Evolutionary conservation across 2,888 invertebrate genomes (phyloP).

Genomic region (Brachypalpus laphriformis): DNA sequence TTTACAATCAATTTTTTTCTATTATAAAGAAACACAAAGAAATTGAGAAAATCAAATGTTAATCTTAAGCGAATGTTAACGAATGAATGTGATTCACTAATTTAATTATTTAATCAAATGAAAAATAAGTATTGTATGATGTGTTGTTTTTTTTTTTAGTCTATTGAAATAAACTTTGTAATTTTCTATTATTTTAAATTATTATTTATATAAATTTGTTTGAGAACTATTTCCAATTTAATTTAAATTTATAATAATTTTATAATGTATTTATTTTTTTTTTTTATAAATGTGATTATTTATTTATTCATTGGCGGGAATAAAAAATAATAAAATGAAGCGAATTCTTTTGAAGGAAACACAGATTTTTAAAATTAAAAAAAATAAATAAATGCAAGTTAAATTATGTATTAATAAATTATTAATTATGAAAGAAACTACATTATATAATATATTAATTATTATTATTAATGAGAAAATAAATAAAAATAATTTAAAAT

Average conservation of each 20-base stretch:
- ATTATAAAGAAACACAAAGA: constrained; percentile 1
- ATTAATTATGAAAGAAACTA: constrained; percentile 58
- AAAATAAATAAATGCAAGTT: constrained; percentile 25
- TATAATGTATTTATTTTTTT: constrained; percentile 27
- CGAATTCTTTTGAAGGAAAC: constrained; percentile 22
- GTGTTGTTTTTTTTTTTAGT: background rate
- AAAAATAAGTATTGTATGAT: constrained; percentile 20
- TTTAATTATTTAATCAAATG: constrained; percentile 35
- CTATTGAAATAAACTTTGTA: constrained; percentile 34
- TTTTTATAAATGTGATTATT: constrained; percentile 16
- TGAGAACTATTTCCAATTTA: constrained; percentile 18
- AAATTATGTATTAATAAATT: no score
- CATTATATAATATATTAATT: constrained; percentile 46
- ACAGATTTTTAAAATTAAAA: constrained; percentile 1
- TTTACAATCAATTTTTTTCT: constrained; percentile 53
- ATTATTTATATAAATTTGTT: constrained; percentile 21
- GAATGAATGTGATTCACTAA: constrained; percentile 70
- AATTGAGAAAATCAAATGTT: constrained; percentile 19
- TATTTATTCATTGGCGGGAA: constrained; percentile 53
- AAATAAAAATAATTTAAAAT: constrained; percentile 55
- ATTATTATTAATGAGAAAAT: constrained; percentile 15
- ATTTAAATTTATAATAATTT: constrained; percentile 25
- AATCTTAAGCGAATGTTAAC: constrained; percentile 65
- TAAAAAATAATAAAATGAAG: constrained; percentile 28
- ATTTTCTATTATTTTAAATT: constrained; percentile 46